A percentile compares a stretch with the other conserved stretches of the same genome.
These are phyloP conservation scores for Leptonema lineaticorne DNA, from an alignment of 1,140 invertebrate species.

Conservation along the genomic window DNA sequence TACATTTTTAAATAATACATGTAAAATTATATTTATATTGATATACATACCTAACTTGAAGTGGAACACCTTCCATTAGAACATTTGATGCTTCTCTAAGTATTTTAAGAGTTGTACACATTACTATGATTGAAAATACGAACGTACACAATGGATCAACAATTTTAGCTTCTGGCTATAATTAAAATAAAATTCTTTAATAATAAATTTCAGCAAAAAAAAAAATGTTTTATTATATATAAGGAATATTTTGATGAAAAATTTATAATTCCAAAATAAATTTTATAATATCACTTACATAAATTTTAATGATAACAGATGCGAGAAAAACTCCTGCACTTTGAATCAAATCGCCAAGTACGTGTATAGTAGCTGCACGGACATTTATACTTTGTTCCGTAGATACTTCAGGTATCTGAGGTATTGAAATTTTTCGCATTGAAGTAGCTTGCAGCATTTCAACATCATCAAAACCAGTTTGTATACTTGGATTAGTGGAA, in stretches of 20 bases:
- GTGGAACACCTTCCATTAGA: constrained; percentile 78
- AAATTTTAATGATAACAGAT: constrained; percentile 79
- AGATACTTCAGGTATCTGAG: constrained; percentile 10
- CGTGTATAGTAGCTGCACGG: constrained; percentile 87
- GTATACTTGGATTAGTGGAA: background rate
- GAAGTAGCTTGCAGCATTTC: constrained; percentile 23
- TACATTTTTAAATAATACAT: background rate
- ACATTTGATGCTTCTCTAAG: constrained; percentile 74
- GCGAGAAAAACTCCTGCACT: constrained; percentile 84
- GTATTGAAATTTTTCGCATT: constrained; percentile 7
- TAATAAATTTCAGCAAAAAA: background rate
- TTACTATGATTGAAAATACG: constrained; percentile 81
- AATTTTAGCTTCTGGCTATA: constrained; percentile 71
- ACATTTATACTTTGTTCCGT: constrained; percentile 78
- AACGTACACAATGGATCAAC: constrained; percentile 90
- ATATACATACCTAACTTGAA: constrained; percentile 51
- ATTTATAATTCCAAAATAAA: background rate
- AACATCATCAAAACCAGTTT: constrained; percentile 35
- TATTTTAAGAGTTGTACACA: constrained; percentile 76
- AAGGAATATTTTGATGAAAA: background rate
- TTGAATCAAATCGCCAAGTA: constrained; percentile 89
- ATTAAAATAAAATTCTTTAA: constrained; percentile 31
- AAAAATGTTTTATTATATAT: background rate
- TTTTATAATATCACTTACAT: constrained; percentile 58
- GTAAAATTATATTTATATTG: background rate